These are phyloP conservation scores for Plutomurus gul DNA, from an alignment of 1,140 invertebrate species.

Conservation along the genomic window DNA sequence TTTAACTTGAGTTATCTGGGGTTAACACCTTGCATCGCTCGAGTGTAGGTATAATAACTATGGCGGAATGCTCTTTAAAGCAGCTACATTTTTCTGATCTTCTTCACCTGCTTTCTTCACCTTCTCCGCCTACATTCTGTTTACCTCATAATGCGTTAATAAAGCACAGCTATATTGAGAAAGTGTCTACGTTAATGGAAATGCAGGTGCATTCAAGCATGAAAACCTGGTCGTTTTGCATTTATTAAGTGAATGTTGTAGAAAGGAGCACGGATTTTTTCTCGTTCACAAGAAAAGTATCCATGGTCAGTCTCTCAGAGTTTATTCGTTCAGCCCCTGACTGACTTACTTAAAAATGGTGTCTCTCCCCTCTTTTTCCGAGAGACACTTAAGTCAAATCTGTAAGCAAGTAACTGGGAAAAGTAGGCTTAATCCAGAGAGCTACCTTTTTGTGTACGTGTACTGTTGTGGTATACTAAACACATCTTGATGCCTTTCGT, in stretches of 20 bases:
- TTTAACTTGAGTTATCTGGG: neutral
- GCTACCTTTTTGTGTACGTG: neutral
- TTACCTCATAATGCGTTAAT: too few species aligned
- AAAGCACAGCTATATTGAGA: too few species aligned
- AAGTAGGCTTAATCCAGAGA: neutral
- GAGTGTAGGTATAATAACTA: too few species aligned
- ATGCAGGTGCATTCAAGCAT: too few species aligned
- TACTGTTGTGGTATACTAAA: neutral
- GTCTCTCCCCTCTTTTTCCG: neutral
- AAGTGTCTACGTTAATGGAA: too few species aligned
- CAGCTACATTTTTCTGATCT: too few species aligned
- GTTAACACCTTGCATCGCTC: neutral
- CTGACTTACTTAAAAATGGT: neutral
- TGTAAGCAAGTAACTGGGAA: neutral
- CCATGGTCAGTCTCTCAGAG: neutral
- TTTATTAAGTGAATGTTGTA: neutral
- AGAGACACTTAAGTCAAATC: too few species aligned
- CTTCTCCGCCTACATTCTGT: too few species aligned
- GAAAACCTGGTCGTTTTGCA: neutral
- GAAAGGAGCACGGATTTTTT: neutral
- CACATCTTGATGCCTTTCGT: neutral
- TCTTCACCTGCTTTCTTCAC: too few species aligned
- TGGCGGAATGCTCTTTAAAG: too few species aligned
- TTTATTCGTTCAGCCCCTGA: too few species aligned
- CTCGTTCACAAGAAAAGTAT: neutral